phyloP scores from a whole-genome alignment of 2,888 invertebrate species.

The Subacronicta megacephala region DNA sequence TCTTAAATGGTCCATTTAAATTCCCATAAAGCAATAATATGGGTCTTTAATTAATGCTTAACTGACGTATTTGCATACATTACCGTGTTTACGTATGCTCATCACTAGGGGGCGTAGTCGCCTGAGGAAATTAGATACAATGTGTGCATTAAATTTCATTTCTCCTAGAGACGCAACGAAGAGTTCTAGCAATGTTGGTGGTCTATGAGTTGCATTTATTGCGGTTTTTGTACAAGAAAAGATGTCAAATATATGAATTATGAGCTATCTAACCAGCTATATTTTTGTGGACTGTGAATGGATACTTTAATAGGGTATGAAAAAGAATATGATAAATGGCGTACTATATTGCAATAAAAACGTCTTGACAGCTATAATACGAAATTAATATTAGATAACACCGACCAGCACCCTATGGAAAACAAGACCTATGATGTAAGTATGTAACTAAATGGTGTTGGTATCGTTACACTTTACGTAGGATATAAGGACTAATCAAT shows the following conservation, averaged over 20 bases:
- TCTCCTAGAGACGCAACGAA: slow-evolving; percentile 24
- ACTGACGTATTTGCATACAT: slow-evolving; percentile 66
- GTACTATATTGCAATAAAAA: too few species aligned
- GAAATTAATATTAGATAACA: too few species aligned
- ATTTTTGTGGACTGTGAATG: too few species aligned
- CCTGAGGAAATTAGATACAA: slow-evolving; percentile 66
- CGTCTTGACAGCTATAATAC: too few species aligned
- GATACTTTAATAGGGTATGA: too few species aligned
- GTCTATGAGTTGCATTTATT: slow-evolving; percentile 48
- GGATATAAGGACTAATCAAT: too few species aligned
- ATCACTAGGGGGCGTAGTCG: slow-evolving; percentile 59
- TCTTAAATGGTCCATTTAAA: slow-evolving; percentile 21
- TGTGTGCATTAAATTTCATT: slow-evolving; percentile 56
- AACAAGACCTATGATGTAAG: too few species aligned
- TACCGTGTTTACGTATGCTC: slow-evolving; percentile 49
- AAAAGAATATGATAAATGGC: too few species aligned
- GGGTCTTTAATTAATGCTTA: slow-evolving; percentile 46
- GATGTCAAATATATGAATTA: background rate
- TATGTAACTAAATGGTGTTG: too few species aligned
- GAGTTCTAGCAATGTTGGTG: slow-evolving; percentile 60
- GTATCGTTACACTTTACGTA: too few species aligned
- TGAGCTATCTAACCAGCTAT: too few species aligned
- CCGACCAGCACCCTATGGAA: too few species aligned
- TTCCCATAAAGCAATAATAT: slow-evolving; percentile 23
- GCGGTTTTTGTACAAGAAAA: background rate